A percentile compares a stretch with the other conserved stretches of the same genome.
These are phyloP conservation scores for Sebastes reedi DNA, from an alignment of 2,797 vertebrate genomes.

Conservation along the genomic window DNA sequence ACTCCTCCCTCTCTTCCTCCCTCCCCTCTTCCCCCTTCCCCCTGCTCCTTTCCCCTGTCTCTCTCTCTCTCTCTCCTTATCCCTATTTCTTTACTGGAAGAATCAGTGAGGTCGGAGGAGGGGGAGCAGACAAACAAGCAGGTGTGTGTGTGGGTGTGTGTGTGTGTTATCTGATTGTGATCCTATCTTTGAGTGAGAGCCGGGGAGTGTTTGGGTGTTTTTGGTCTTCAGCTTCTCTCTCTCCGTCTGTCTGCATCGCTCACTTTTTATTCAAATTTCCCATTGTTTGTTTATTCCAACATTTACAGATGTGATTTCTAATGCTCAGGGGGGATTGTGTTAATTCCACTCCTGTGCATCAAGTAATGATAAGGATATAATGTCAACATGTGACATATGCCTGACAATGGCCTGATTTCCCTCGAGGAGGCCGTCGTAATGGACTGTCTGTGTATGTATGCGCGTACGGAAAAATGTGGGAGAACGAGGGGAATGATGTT, in stretches of 20 bases:
- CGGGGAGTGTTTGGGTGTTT: conserved; percentile 47
- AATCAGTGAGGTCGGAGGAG: conserved; percentile 51
- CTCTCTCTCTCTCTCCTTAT: conserved; percentile 28
- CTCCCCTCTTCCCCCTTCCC: background rate
- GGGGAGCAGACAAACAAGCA: conserved; percentile 41
- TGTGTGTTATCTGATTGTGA: conserved; percentile 61
- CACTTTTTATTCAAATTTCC: conserved; percentile 28
- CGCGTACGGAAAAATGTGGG: conserved; percentile 4
- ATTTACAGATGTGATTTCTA: conserved; percentile 32
- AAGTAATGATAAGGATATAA: conserved; percentile 61
- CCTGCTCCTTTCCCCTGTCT: background rate
- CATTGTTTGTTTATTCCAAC: conserved; percentile 53
- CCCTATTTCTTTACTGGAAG: conserved; percentile 60
- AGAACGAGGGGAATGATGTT: conserved; percentile 4
- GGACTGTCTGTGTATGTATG: conserved; percentile 20
- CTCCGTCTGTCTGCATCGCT: background rate
- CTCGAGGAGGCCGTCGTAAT: conserved; percentile 35
- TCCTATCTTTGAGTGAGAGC: conserved; percentile 49
- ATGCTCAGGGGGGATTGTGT: conserved; percentile 43
- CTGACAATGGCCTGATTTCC: conserved; percentile 55
- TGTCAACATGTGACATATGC: conserved; percentile 68
- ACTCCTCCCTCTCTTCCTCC: conserved; percentile 44
- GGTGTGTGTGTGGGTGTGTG: conserved; percentile 28
- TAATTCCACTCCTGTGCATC: conserved; percentile 60
- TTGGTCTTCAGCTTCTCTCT: conserved; percentile 12